Base-by-base conservation (phyloP, 2,113 vertebrate species). In the Glaucidium brasilianum region DNA sequence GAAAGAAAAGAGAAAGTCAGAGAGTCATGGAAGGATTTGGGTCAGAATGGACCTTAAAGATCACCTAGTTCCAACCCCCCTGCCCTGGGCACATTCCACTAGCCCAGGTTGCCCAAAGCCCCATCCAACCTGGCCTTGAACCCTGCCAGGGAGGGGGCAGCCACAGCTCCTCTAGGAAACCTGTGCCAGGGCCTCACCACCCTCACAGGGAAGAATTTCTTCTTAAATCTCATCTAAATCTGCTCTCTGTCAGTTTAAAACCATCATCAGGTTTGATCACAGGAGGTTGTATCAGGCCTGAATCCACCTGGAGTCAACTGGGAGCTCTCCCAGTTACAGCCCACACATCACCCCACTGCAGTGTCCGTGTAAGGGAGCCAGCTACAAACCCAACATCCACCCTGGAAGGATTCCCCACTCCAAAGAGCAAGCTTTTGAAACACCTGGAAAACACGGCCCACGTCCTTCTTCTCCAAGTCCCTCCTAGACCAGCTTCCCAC, bases 361-460 rank as follows among this genome's bases (percentile, higher is more conserved):
- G 3, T 0, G 5, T 6, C 22, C n/a, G 0, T 0, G 12, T 10
- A 15, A 43, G 49, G 69, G n/a, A 74, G 47, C 41, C 20, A 39
- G 21, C 49, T 26, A 12, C 0, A 10, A 60, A 55, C 10, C 37
- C 13, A 55, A 6, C 27, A 19, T 6, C 41, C 35, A 12, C 17
- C 13, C 25, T 50, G 32, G 49, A 12, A 43, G 9, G 30, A n/a
- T 47, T 22, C 43, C 37, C 27, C 55, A 14, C 53, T 25, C 50
- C 63, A 30, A 21, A 22, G n/a, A 64, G 34, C 15, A 11, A 53
- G 30, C 29, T 58, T 81, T 12, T 25, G 64, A 22, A 52, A 62
- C 0, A 2, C 1, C 0, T 10, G 11, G 39, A 37, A n/a, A 59
- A 20, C 41, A 25, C 0, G 9, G 12, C 27, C 17, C 50, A 15